Base-by-base conservation (phyloP, 2,888 invertebrate species). In the Galeopsomyia nigrocyanea region DNA sequence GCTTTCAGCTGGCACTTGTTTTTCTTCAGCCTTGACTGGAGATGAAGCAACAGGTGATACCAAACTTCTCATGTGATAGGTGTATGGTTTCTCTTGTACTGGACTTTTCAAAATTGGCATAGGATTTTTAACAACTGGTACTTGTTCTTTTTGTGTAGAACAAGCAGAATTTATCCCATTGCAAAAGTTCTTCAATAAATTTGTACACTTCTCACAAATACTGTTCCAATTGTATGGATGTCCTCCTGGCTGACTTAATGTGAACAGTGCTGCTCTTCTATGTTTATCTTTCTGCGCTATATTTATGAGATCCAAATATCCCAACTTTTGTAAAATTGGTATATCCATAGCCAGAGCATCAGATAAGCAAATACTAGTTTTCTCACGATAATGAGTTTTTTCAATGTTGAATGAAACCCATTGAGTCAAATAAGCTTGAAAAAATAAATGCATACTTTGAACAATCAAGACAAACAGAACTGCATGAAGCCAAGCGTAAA, bases 171-270 rank as follows among this genome's bases (percentile, higher is more conserved):
- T 90, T 3, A 95, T 83, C 66, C 92, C 89, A n/a, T 89, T 89
- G 3, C 90, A 90, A 77, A 93, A 94, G 55, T 89, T 88, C 75
- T 90, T 90, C 3, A 95, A 88, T 0, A 92, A 87, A 47, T 85
- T 84, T 13, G 94, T 83, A 82, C 92, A 91, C 78, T 90, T 90
- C 72, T 90, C 90, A 58, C 91, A 83, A 13, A 96, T 84, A 76
- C 90, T 89, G 80, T 92, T 94, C 96, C 96, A 96, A 81, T 94
- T 95, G 81, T 94, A 92, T 0, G 96, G 95, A 85, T 95, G 95
- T 46, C 95, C 95, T 21, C 95, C 95, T 31, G 95, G 95, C 80
- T 92, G 91, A 46, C 94, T 94, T 0, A 95, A 87, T 16, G 90
- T 89, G 82, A 93, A 96, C 55, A 96, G 87, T 70, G 90, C 87